Evolutionary conservation across 2,888 invertebrate species (phyloP).

Genomic region (Meloe dianella): DNA sequence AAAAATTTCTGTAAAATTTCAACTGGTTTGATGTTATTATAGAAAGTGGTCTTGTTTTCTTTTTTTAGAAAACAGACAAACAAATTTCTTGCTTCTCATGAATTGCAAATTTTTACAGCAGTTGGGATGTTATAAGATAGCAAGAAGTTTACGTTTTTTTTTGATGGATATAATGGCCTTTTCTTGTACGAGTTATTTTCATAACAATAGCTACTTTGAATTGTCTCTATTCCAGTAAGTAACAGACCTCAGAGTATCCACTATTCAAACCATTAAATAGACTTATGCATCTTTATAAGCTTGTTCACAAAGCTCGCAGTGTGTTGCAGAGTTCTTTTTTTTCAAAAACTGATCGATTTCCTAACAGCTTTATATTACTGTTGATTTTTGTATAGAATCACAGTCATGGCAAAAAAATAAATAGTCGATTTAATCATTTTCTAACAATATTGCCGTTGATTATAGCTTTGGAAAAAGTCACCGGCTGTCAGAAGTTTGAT

Average conservation of each 20-base stretch:
- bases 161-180: conserved; percentile 12
- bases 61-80: neutral
- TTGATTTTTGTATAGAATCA: neutral
- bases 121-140: conserved; percentile 5
- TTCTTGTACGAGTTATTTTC: conserved; percentile 9
- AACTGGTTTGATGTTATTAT: neutral
- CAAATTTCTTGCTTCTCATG: conserved; percentile 13
- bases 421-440: neutral
- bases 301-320: neutral
- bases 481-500: conserved; percentile 47
- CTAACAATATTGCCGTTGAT: conserved; percentile 14
- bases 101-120: conserved; percentile 13
- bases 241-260: neutral
- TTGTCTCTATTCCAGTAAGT: conserved; percentile 11
- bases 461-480: conserved; percentile 31
- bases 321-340: neutral
- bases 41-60: neutral
- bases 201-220: conserved; percentile 13
- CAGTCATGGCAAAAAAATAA: neutral
- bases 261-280: conserved; percentile 12
- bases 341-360: neutral
- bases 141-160: conserved; percentile 11
- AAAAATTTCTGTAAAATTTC: neutral
- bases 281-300: conserved; percentile 10
- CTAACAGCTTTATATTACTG: neutral